phyloP scores from a whole-genome alignment of 1,140 invertebrate genomes.

The Drosophila leontia region DNA sequence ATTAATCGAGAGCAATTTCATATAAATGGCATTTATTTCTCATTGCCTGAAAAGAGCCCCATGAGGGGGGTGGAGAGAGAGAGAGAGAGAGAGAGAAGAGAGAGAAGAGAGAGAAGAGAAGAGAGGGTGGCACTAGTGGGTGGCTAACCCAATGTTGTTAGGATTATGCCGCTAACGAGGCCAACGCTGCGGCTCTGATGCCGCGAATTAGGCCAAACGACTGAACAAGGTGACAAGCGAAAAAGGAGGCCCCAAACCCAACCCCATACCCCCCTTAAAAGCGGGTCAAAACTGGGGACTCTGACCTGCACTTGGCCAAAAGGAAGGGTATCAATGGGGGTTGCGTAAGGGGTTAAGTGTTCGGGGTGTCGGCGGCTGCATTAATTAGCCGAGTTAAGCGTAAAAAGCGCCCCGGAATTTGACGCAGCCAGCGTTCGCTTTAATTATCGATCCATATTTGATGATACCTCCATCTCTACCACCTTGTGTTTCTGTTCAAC shows the following conservation, averaged over 20 bases:
- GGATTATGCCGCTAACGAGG: slow-evolving; percentile 76
- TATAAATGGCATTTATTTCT: slow-evolving; percentile 65
- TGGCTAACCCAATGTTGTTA: slow-evolving; percentile 37
- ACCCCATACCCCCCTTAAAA: not conserved
- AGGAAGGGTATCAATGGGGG: slow-evolving; percentile 26
- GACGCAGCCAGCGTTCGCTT: not conserved
- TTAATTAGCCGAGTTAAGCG: slow-evolving; percentile 39
- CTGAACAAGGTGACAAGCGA: slow-evolving; percentile 24
- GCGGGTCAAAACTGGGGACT: slow-evolving; percentile 28
- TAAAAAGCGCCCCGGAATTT: slow-evolving; percentile 24
- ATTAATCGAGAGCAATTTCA: slow-evolving; percentile 71
- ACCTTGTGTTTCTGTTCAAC: not conserved
- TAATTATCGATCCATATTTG: slow-evolving; percentile 33
- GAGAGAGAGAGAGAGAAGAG: not conserved
- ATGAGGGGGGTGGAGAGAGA: not conserved
- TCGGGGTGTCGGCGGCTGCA: not conserved
- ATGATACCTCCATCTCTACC: not conserved
- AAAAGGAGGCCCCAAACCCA: not conserved
- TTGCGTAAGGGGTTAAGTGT: slow-evolving; percentile 26
- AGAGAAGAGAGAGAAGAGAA: not conserved
- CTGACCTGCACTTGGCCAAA: slow-evolving; percentile 20
- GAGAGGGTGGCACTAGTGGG: not conserved
- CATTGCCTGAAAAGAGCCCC: slow-evolving; percentile 31
- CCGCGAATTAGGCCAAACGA: slow-evolving; percentile 65
- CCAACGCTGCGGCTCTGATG: slow-evolving; percentile 48